A percentile compares a stretch with the other conserved stretches of the same genome.
Conservation (phyloP, 2,113 vertebrate species). For the Dryoscopus gambensis region DNA sequence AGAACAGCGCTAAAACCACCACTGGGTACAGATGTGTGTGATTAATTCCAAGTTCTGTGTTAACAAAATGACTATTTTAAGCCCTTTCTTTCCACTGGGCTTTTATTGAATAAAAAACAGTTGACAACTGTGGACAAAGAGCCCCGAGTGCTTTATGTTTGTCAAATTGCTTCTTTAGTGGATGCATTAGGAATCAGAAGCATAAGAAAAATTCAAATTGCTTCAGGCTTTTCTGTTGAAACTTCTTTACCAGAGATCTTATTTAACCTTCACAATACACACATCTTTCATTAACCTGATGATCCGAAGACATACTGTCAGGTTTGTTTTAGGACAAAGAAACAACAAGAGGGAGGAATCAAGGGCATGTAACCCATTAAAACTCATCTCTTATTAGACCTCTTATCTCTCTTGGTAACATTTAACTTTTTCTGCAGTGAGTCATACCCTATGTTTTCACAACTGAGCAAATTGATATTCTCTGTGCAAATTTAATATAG, state of each 20-base stretch:
- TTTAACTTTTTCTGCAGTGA: neutral
- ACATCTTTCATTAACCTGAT: neutral
- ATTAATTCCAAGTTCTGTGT: slow-evolving; percentile 20
- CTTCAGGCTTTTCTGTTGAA: slow-evolving; percentile 31
- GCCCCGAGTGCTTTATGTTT: neutral
- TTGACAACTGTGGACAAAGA: slow-evolving; percentile 45
- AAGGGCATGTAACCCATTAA: neutral
- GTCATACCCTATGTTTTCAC: neutral
- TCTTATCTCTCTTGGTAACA: neutral
- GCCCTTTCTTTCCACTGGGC: slow-evolving; percentile 1
- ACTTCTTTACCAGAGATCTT: neutral
- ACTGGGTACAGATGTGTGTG: neutral
- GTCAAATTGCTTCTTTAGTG: slow-evolving; percentile 34
- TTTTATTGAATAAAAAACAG: neutral
- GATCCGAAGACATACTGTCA: neutral
- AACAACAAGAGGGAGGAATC: neutral
- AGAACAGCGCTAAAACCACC: slow-evolving; percentile 5
- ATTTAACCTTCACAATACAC: neutral
- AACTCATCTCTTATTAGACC: neutral
- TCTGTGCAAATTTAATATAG: neutral
- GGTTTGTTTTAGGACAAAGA: neutral
- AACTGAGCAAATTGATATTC: neutral
- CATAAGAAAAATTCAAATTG: slow-evolving; percentile 21
- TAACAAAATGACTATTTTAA: slow-evolving; percentile 50
- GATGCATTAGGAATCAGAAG: slow-evolving; percentile 14